Conservation (phyloP, 2,888 invertebrate species). For the Dascillus cervinus region DNA sequence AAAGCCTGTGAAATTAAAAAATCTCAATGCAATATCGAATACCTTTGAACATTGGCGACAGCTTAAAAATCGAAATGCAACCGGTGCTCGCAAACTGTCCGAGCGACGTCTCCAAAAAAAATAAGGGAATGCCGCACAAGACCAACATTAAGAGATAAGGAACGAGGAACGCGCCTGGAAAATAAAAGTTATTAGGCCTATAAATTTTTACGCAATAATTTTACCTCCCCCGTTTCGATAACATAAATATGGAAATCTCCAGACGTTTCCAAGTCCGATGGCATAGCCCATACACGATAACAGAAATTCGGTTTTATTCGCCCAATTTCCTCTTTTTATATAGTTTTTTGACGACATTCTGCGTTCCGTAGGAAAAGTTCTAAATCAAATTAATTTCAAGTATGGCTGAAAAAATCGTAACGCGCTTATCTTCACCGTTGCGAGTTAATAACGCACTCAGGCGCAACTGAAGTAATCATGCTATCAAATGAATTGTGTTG, state of each 20-base stretch:
- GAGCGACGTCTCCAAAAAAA: slow-evolving; percentile 78
- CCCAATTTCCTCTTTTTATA: slow-evolving; percentile 59
- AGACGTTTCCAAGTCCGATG: slow-evolving; percentile 79
- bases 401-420: too few species aligned
- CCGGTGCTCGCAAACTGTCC: slow-evolving; percentile 82
- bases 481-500: too few species aligned
- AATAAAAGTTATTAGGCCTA: not conserved
- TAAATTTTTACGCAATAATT: slow-evolving; percentile 1
- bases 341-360: not conserved
- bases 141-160: slow-evolving; percentile 77
- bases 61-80: slow-evolving; percentile 72
- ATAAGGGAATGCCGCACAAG: slow-evolving; percentile 78
- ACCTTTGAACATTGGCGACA: slow-evolving; percentile 84
- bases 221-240: slow-evolving; percentile 82
- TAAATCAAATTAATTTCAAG: too few species aligned
- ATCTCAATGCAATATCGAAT: slow-evolving; percentile 17
- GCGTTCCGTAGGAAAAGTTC: too few species aligned
- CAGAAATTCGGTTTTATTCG: slow-evolving; percentile 67
- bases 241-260: slow-evolving; percentile 81
- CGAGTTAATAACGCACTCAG: too few species aligned
- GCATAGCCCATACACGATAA: slow-evolving; percentile 77
- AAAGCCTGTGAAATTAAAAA: not conserved
- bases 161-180: slow-evolving; percentile 74
- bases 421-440: too few species aligned
- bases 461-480: too few species aligned